Percentiles rank a stretch among this genome's conserved stretches.
Evolutionary conservation across 2,888 invertebrate genomes (phyloP).

Genomic region (Didymodactylos carnosus): DNA sequence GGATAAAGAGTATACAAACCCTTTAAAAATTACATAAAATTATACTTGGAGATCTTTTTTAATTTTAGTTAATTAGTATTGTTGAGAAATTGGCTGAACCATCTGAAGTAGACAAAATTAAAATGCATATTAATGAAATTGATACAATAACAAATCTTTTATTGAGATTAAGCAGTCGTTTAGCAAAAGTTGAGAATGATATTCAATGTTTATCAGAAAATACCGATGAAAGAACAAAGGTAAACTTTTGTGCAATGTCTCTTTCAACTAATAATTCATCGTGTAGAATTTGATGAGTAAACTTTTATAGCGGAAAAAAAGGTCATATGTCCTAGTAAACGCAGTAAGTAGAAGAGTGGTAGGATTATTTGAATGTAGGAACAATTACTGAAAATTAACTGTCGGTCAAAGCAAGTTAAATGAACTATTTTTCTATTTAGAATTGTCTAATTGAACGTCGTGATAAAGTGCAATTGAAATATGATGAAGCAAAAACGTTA

Average conservation of each 20-base stretch:
- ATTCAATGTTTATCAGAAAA: no score
- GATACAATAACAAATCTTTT: slow-evolving; percentile 64
- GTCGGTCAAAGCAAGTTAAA: no score
- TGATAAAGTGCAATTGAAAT: slow-evolving; percentile 53
- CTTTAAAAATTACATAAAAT: background rate
- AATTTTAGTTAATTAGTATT: background rate
- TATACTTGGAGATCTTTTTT: no score
- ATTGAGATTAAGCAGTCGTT: slow-evolving; percentile 54
- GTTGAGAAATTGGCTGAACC: background rate
- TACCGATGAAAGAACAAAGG: slow-evolving; percentile 43
- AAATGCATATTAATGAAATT: slow-evolving; percentile 53
- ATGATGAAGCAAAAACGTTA: slow-evolving; percentile 59
- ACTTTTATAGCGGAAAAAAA: no score
- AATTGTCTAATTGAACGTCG: slow-evolving; percentile 42
- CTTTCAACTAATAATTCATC: no score
- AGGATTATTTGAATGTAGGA: no score
- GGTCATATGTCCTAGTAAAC: no score
- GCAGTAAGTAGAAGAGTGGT: no score
- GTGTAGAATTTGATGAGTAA: no score
- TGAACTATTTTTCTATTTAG: no score
- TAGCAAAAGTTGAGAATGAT: slow-evolving; percentile 56
- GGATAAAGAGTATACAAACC: background rate
- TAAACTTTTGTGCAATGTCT: no score
- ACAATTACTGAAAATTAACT: no score
- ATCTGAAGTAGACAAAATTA: slow-evolving; percentile 48